Evolutionary conservation across 2,888 invertebrate species (phyloP).

Genomic region (Lasioglossum malachurum): DNA sequence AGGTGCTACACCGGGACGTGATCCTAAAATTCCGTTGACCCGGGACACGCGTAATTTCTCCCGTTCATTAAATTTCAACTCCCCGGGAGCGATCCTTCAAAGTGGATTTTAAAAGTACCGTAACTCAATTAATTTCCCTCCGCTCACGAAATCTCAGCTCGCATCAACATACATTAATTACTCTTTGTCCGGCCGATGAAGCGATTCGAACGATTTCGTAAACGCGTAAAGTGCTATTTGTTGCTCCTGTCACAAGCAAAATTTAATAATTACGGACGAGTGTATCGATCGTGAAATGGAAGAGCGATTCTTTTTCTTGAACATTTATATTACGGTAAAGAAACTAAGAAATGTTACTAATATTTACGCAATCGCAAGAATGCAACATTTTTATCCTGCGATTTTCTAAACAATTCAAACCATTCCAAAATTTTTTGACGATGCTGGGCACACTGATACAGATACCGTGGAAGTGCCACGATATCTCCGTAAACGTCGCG

Average conservation of each 20-base stretch:
- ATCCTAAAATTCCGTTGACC: not conserved
- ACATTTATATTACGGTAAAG: too few relatives aligned
- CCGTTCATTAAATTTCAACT: not conserved
- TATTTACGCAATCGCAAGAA: too few relatives aligned
- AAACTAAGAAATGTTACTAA: too few relatives aligned
- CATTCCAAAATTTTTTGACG: not conserved
- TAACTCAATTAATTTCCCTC: not conserved
- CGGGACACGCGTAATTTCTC: not conserved
- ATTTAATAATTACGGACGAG: too few relatives aligned
- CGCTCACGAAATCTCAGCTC: not conserved
- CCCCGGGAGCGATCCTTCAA: not conserved
- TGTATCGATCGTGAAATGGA: too few relatives aligned
- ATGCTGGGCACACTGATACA: not conserved
- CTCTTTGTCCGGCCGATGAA: not conserved
- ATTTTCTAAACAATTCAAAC: too few relatives aligned
- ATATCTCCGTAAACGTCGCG: not conserved
- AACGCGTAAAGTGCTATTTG: not conserved
- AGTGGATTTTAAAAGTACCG: conserved; percentile 4
- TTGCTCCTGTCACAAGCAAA: too few relatives aligned
- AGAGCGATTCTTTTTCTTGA: too few relatives aligned
- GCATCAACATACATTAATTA: not conserved
- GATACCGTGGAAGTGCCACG: not conserved
- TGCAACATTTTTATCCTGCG: too few relatives aligned
- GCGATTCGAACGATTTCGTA: not conserved
- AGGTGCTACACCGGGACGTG: not conserved